Conservation (phyloP, 2,888 invertebrate genomes). For the Platycnemis pennipes region DNA sequence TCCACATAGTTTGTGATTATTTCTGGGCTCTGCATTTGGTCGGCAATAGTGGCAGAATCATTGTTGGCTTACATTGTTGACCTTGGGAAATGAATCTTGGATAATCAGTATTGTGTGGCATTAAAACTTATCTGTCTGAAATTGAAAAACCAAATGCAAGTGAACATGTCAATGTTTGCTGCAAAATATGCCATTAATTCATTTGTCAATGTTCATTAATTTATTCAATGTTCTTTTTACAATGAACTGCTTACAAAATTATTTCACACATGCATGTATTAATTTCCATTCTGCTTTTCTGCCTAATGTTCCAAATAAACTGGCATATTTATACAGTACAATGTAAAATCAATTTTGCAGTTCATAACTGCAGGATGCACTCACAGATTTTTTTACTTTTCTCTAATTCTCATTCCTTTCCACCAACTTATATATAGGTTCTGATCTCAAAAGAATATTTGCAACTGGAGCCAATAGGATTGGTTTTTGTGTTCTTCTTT, state of each 20-base stretch:
- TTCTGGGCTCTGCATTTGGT: too few relatives aligned
- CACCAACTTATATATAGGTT: constrained; percentile 77
- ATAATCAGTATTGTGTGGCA: not conserved
- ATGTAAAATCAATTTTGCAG: not conserved
- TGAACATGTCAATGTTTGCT: not conserved
- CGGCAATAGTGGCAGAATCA: too few relatives aligned
- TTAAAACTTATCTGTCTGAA: not conserved
- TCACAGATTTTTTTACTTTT: not conserved
- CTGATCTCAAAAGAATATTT: constrained; percentile 82
- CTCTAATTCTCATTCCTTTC: constrained; percentile 12
- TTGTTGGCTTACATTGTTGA: not conserved
- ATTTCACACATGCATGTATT: not conserved
- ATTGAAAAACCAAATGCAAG: not conserved
- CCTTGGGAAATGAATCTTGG: not conserved
- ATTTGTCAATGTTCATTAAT: not conserved
- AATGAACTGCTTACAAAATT: not conserved
- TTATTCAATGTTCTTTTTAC: not conserved
- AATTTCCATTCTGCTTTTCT: not conserved
- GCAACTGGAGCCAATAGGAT: constrained; percentile 87
- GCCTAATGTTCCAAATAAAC: not conserved
- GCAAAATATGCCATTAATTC: not conserved
- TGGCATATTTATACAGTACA: not conserved
- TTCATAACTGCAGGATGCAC: not conserved
- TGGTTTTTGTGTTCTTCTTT: constrained; percentile 88
- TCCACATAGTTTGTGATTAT: too few relatives aligned